Percentiles rank a stretch among this genome's conserved stretches.
phyloP scores from a whole-genome alignment of 1,140 invertebrate species.

The Scaptomyza montana region DNA sequence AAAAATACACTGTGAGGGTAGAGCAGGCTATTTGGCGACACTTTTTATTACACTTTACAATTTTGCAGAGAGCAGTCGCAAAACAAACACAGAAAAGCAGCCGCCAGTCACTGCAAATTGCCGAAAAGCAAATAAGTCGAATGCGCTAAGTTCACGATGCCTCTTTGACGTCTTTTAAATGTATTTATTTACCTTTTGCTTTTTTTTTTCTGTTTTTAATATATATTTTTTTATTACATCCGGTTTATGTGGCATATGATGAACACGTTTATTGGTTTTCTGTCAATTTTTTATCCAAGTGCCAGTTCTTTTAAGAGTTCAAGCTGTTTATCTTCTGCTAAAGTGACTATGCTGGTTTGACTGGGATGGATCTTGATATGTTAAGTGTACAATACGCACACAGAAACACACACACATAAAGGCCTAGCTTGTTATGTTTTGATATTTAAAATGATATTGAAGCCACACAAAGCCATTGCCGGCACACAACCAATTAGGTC shows the following conservation, averaged over 20 bases:
- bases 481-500: constrained; percentile 12
- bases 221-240: constrained; percentile 66
- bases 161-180: constrained; percentile 63
- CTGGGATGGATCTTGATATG: constrained; percentile 64
- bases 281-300: constrained; percentile 25
- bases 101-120: constrained; percentile 19
- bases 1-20: constrained; percentile 42
- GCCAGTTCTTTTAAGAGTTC: constrained; percentile 5
- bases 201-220: constrained; percentile 49
- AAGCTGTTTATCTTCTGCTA: constrained; percentile 48
- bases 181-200: constrained; percentile 42
- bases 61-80: constrained; percentile 26
- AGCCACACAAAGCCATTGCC: constrained; percentile 38
- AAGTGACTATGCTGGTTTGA: constrained; percentile 22
- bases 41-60: constrained; percentile 68
- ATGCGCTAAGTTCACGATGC: constrained; percentile 22
- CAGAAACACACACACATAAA: constrained; percentile 9
- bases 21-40: constrained; percentile 49
- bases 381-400: constrained; percentile 27
- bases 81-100: constrained; percentile 45
- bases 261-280: constrained; percentile 71
- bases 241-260: constrained; percentile 75
- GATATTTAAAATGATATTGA: constrained; percentile 46
- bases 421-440: constrained; percentile 54
- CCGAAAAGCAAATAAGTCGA: constrained; percentile 1